Evolutionary conservation across 2,797 vertebrate genomes (phyloP).

Genomic region (Apodemus agrarius): DNA sequence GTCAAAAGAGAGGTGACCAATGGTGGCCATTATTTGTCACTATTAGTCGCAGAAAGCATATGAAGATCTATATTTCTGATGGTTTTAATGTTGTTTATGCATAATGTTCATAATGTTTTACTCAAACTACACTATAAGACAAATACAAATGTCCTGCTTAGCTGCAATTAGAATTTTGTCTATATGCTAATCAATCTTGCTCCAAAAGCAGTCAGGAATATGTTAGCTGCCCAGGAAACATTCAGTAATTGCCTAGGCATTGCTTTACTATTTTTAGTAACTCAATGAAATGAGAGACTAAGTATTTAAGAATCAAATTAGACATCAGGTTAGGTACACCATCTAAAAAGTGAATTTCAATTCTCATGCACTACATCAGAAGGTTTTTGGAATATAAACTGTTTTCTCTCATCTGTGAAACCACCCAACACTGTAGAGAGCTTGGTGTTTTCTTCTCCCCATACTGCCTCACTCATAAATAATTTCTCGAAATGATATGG

Average conservation of each 20-base stretch:
- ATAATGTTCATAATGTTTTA: not conserved
- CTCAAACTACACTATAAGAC: not conserved
- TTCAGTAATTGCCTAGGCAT: not conserved
- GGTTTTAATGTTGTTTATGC: not conserved
- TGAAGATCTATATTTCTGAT: not conserved
- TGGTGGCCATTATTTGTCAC: too few relatives aligned
- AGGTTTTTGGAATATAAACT: not conserved
- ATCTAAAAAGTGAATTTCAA: not conserved
- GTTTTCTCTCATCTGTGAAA: not conserved
- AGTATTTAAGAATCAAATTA: not conserved
- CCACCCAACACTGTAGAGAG: not conserved
- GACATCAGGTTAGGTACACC: not conserved
- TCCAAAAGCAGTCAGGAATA: not conserved
- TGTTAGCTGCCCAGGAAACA: not conserved
- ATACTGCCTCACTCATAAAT: not conserved
- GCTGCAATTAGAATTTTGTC: not conserved
- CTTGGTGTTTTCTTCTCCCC: not conserved
- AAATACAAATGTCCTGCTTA: not conserved
- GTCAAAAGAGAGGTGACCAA: not conserved
- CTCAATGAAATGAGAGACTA: not conserved
- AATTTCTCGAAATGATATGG: not conserved
- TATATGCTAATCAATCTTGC: not conserved
- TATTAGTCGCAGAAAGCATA: not conserved
- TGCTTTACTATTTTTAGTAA: not conserved
- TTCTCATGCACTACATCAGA: not conserved